Evolutionary conservation across 1,140 invertebrate genomes (phyloP).

Genomic region (Neodiprion virginianus): DNA sequence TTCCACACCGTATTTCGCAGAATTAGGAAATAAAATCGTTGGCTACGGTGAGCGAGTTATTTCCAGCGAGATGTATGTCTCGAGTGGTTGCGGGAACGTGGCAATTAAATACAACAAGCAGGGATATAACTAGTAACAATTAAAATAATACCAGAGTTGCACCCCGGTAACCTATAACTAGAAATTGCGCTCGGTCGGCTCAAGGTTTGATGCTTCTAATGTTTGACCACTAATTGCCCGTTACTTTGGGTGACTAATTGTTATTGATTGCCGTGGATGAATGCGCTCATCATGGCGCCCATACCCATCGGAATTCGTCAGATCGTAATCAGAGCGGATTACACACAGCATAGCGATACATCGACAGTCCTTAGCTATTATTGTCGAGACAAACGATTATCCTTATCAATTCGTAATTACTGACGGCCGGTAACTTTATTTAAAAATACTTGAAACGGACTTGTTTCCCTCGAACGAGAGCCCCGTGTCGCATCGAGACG

Average conservation of each 20-base stretch:
- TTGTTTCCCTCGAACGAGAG: too few species aligned
- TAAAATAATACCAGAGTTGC: conserved; percentile 52
- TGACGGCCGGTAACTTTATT: background rate
- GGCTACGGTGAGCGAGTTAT: background rate
- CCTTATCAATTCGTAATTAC: background rate
- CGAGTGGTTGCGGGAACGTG: conserved; percentile 6
- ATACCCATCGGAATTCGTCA: background rate
- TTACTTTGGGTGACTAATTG: conserved; percentile 31
- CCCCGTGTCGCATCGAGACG: too few species aligned
- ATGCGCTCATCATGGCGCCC: conserved; percentile 19
- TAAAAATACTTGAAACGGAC: too few species aligned
- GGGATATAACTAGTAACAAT: conserved; percentile 41
- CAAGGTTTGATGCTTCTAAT: conserved; percentile 37
- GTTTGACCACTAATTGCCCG: conserved; percentile 14
- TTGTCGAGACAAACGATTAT: background rate
- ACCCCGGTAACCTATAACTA: conserved; percentile 20
- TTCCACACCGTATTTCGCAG: too few species aligned
- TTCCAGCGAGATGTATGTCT: background rate
- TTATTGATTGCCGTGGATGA: conserved; percentile 33
- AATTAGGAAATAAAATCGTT: background rate
- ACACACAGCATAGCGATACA: background rate
- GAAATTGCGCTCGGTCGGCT: conserved; percentile 35
- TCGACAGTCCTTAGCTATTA: background rate
- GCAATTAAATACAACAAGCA: background rate
- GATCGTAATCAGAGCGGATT: background rate